Conservation (phyloP, 2,888 invertebrate genomes). For the Dorcus parallelipipedus region DNA sequence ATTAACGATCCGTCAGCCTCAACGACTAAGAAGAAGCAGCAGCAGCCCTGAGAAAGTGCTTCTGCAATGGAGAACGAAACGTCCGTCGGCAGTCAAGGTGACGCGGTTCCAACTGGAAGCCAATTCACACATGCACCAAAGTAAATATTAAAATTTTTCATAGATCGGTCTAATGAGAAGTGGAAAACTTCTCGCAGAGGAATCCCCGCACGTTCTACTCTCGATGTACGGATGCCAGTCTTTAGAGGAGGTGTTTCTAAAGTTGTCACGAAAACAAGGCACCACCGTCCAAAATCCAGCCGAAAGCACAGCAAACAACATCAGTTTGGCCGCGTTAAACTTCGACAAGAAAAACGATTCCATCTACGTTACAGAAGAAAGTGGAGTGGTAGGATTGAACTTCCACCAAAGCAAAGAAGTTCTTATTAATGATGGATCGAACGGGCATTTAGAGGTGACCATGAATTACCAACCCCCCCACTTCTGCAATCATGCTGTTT, state of each 20-base stretch:
- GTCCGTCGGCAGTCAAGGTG: no score
- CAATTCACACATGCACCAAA: neutral
- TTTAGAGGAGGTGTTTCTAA: conserved; percentile 90
- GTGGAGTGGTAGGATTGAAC: conserved; percentile 82
- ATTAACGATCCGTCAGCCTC: no score
- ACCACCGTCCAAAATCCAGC: conserved; percentile 57
- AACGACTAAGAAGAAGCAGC: no score
- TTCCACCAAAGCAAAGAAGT: conserved; percentile 91
- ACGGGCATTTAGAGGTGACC: conserved; percentile 60
- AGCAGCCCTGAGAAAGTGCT: no score
- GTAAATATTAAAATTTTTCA: neutral
- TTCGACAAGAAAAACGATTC: conserved; percentile 80
- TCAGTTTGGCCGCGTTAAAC: conserved; percentile 76
- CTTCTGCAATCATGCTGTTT: conserved; percentile 1
- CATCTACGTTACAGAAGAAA: conserved; percentile 80
- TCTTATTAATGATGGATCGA: conserved; percentile 70
- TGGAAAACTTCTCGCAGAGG: conserved; percentile 86
- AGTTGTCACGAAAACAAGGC: conserved; percentile 78
- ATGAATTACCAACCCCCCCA: neutral
- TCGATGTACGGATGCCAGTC: conserved; percentile 80
- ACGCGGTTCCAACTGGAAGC: no score
- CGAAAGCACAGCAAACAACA: conserved; percentile 59
- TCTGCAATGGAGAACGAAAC: no score
- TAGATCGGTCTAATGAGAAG: conserved; percentile 94
- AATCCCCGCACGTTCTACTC: conserved; percentile 79